These are phyloP conservation scores for Amblyteles armatorius DNA, from an alignment of 2,888 invertebrate species.

Conservation along the genomic window DNA sequence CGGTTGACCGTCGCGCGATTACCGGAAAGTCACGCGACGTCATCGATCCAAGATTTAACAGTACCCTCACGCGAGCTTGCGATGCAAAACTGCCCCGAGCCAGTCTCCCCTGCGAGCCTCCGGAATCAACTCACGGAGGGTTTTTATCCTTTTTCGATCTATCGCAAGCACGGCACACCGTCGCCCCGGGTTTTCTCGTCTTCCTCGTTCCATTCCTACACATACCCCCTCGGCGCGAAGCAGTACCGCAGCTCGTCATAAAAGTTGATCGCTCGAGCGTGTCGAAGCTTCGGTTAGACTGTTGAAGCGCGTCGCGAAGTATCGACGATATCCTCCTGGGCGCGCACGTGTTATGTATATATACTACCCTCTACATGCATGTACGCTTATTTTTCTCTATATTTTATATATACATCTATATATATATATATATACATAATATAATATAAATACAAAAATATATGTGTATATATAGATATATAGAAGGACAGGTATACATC, in stretches of 20 bases:
- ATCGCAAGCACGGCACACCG: background rate
- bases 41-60: conserved; percentile 7
- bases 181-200: conserved; percentile 9
- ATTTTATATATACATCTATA: background rate
- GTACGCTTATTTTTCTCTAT: conserved; percentile 4
- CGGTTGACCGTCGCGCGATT: background rate
- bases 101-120: background rate
- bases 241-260: conserved; percentile 29
- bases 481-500: background rate
- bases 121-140: conserved; percentile 6
- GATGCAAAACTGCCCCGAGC: conserved; percentile 7
- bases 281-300: conserved; percentile 46
- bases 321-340: conserved; percentile 27
- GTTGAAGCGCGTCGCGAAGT: conserved; percentile 37
- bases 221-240: background rate
- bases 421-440: background rate
- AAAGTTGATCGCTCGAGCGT: conserved; percentile 45
- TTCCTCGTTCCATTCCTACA: background rate
- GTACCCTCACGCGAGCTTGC: background rate
- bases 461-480: background rate
- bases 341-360: conserved; percentile 18
- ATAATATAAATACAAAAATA: background rate
- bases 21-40: conserved; percentile 7
- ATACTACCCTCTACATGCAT: background rate
- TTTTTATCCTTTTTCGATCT: background rate